Evolutionary conservation across 2,113 vertebrate species (phyloP).

Genomic region (Semicossyphus pulcher): DNA sequence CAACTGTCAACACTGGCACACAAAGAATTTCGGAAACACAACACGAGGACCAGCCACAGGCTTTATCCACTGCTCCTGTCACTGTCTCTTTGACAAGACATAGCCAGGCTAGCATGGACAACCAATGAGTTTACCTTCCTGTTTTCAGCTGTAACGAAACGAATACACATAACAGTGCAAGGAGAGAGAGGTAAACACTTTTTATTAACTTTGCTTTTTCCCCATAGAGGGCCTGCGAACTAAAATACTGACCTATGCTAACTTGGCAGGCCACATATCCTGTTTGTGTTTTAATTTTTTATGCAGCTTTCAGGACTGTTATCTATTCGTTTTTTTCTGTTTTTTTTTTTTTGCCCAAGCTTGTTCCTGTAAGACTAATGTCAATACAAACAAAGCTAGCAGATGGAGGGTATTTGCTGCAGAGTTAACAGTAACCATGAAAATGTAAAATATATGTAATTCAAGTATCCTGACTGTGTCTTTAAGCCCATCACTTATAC

Average conservation of each 20-base stretch:
- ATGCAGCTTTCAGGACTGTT: neutral
- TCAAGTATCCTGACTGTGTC: neutral
- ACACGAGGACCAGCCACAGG: constrained; percentile 73
- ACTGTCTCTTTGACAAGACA: constrained; percentile 47
- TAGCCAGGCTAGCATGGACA: constrained; percentile 55
- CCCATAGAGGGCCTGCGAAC: constrained; percentile 48
- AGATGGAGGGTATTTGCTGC: neutral
- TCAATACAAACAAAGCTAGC: constrained; percentile 7
- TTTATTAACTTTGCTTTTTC: constrained; percentile 55
- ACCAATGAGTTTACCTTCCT: constrained; percentile 59
- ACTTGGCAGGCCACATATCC: constrained; percentile 49
- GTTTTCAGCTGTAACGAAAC: constrained; percentile 54
- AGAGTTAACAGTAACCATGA: neutral
- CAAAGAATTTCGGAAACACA: constrained; percentile 73
- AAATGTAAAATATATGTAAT: neutral
- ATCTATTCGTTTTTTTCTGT: neutral
- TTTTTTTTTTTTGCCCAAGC: neutral
- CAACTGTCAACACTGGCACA: constrained; percentile 76
- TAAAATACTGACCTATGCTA: constrained; percentile 42
- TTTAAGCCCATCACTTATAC: neutral
- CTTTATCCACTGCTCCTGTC: constrained; percentile 60
- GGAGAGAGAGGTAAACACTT: constrained; percentile 76
- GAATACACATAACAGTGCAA: constrained; percentile 55
- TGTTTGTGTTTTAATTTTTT: constrained; percentile 19
- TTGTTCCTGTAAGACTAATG: neutral